phyloP scores from a whole-genome alignment of 2,888 invertebrate genomes.

The Gandaritis pyraliata region DNA sequence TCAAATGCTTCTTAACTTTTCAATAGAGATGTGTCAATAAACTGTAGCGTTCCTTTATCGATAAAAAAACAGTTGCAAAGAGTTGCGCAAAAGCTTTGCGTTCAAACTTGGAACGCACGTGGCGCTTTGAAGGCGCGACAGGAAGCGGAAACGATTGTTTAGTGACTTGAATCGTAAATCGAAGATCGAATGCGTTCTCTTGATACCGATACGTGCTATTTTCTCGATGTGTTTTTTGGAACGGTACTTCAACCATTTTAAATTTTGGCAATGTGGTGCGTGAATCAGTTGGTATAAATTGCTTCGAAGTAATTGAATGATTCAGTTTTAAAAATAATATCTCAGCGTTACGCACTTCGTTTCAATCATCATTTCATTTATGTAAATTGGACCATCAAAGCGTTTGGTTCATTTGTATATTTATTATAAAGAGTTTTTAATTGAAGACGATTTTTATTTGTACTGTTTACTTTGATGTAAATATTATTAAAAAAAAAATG shows the following conservation, averaged over 20 bases:
- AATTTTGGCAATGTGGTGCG: slow-evolving; percentile 27
- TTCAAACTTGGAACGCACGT: slow-evolving; percentile 57
- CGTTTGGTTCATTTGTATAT: not conserved
- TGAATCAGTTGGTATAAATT: slow-evolving; percentile 20
- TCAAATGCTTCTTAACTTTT: too few species aligned
- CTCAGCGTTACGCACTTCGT: not conserved
- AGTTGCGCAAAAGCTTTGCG: slow-evolving; percentile 27
- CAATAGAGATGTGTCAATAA: slow-evolving; percentile 4
- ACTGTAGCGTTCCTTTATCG: slow-evolving; percentile 6
- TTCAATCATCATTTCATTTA: too few species aligned
- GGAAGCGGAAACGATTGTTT: slow-evolving; percentile 80
- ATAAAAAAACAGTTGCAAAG: slow-evolving; percentile 5
- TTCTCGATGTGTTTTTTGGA: slow-evolving; percentile 33
- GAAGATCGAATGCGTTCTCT: slow-evolving; percentile 48
- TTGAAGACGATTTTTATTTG: not conserved
- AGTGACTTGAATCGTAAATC: slow-evolving; percentile 67
- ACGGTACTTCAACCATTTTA: slow-evolving; percentile 20
- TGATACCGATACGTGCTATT: slow-evolving; percentile 39
- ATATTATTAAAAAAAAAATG: too few species aligned
- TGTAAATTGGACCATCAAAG: not conserved
- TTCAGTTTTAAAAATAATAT: slow-evolving; percentile 21
- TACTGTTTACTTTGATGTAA: too few species aligned
- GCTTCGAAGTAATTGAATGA: slow-evolving; percentile 25
- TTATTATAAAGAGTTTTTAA: not conserved
- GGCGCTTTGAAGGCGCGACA: slow-evolving; percentile 52